Evolutionary conservation across 2,113 vertebrate genomes (phyloP).

Genomic region (Hippolais icterina): DNA sequence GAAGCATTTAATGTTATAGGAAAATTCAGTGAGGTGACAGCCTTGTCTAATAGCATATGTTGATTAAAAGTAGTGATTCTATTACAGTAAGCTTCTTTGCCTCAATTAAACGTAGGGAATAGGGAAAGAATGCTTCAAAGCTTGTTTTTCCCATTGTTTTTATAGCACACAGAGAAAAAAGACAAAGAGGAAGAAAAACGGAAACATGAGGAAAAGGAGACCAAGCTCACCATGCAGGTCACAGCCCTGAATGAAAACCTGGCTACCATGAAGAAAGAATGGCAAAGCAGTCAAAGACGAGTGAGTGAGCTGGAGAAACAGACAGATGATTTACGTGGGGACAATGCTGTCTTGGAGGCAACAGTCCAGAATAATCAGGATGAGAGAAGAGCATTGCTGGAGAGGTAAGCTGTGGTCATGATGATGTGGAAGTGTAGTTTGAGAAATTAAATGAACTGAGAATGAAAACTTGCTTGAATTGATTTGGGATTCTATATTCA

Average conservation of each 20-base stretch:
- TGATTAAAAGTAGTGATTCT: not conserved
- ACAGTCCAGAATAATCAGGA: slow-evolving; percentile 98
- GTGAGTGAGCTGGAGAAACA: slow-evolving; percentile 94
- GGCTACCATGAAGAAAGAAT: slow-evolving; percentile 94
- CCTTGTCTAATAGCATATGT: not conserved
- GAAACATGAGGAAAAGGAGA: slow-evolving; percentile 84
- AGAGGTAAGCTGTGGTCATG: slow-evolving; percentile 77
- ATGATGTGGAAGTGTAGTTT: accelerated
- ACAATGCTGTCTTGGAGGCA: slow-evolving; percentile 95
- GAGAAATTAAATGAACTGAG: not conserved
- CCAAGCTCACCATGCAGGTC: slow-evolving; percentile 86
- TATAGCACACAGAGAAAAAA: slow-evolving; percentile 82
- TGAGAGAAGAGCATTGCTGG: slow-evolving; percentile 90
- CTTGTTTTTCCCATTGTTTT: not conserved
- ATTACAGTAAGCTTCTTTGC: not conserved
- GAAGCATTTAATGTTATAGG: not conserved
- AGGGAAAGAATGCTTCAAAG: not conserved
- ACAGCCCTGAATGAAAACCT: slow-evolving; percentile 93
- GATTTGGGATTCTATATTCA: not conserved
- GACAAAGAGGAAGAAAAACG: slow-evolving; percentile 83
- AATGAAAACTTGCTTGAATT: not conserved
- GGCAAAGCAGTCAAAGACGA: slow-evolving; percentile 91
- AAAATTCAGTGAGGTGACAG: not conserved
- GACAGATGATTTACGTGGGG: slow-evolving; percentile 91
- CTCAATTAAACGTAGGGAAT: not conserved